Conservation (phyloP, 2,113 vertebrate species). For the Carlito syrichta region DNA sequence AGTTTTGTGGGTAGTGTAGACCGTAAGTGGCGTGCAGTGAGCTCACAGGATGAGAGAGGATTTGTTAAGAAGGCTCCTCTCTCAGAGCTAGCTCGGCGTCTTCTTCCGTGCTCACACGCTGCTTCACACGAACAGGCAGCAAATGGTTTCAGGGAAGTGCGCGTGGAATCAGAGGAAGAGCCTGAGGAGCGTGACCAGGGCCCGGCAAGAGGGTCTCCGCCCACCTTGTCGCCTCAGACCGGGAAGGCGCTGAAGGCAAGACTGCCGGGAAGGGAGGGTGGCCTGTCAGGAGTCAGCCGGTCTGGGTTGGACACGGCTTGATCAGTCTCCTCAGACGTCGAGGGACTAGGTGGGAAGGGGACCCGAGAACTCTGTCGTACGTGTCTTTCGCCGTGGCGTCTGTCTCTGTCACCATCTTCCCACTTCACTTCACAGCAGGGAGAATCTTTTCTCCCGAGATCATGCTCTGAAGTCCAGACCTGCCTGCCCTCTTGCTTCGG, state of each 20-base stretch:
- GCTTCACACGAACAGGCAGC: background rate
- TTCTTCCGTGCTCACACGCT: background rate
- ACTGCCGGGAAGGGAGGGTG: background rate
- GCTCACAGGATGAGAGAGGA: too few relatives aligned
- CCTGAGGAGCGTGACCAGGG: background rate
- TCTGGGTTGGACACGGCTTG: background rate
- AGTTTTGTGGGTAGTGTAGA: background rate
- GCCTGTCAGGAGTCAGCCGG: background rate
- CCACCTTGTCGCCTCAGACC: background rate
- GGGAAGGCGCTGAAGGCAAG: background rate
- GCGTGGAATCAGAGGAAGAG: background rate
- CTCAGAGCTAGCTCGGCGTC: background rate
- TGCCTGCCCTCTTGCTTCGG: background rate
- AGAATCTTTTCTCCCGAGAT: background rate
- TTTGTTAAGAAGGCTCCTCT: background rate
- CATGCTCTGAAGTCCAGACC: background rate
- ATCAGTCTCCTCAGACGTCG: background rate
- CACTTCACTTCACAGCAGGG: background rate
- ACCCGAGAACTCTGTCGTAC: background rate
- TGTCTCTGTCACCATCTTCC: background rate
- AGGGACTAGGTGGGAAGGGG: background rate
- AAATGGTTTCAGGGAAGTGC: background rate
- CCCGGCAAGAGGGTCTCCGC: background rate
- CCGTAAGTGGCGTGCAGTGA: background rate
- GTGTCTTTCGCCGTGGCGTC: background rate